Base-by-base conservation (phyloP, 2,888 invertebrate species). In the Eupeodes luniger region DNA sequence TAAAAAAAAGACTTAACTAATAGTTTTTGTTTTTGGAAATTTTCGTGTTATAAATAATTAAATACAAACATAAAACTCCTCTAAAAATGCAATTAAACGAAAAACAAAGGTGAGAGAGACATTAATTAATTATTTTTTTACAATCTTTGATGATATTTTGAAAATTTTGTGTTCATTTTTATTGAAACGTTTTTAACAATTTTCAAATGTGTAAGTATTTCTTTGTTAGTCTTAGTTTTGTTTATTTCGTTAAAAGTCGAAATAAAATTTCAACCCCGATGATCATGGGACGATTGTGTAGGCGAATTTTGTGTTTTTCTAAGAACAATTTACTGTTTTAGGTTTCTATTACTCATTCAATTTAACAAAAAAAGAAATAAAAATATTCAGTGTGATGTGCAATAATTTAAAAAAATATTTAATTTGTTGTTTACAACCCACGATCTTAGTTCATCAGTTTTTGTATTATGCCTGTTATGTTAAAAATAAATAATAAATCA, bases 21-120 rank as follows among this genome's bases (percentile, higher is more conserved):
- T n/a, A 61, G 19, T 61, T 44, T 53, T 5, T 59, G 64, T 51
- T 34, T 14, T 19, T 74, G 16, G 4, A 16, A n/a, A 67, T 19
- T 66, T 78, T 69, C 59, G 66, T 64, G 55, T 67, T 62, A 62
- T 55, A 44, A 70, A 44, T 27, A 36, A 59, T 14, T 59, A 67
- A 49, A 77, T 12, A 11, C 1, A 55, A 19, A 44, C 11, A 66
- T 4, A 62, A 44, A 59, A 40, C 7, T 55, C 55, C 47, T 80
- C 19, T 47, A 78, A 72, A 62, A 70, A 86, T 86, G 85, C 85
- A 82, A 82, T 61, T 86, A 11, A 79, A 82, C 82, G 85, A 82
- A 19, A 82, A 81, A 69, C 74, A 64, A 16, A 86, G 85, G 85
- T 86, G 51, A 85, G 47, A 85, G 77, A 40, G 12, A 53, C 4